Evolutionary conservation across 2,113 vertebrate species (phyloP).

Genomic region (Candoia aspera): DNA sequence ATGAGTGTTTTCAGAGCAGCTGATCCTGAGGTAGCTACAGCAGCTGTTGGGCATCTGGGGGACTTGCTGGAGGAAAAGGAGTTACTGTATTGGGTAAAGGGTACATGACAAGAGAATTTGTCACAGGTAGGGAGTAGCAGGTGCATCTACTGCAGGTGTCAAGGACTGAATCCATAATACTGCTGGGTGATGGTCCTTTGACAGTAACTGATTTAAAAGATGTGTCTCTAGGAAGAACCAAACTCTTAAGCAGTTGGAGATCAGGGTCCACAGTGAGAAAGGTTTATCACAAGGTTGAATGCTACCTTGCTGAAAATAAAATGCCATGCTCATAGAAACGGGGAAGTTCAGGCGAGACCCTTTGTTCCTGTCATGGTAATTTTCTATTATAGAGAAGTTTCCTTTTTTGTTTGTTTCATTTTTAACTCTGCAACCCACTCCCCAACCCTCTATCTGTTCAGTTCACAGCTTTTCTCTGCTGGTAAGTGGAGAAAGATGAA

Average conservation of each 20-base stretch:
- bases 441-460: background rate
- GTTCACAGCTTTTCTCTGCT: background rate
- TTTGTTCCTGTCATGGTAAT: background rate
- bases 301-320: background rate
- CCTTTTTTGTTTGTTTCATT: background rate
- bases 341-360: background rate
- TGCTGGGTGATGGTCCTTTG: background rate
- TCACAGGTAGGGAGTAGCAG: background rate
- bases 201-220: background rate
- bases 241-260: background rate
- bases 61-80: background rate
- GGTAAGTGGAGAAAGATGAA: background rate
- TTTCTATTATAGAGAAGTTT: background rate
- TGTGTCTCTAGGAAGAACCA: background rate
- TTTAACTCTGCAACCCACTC: background rate
- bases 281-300: background rate
- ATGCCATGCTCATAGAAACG: background rate
- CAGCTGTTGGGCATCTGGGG: background rate
- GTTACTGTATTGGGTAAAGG: background rate
- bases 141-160: background rate
- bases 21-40: background rate
- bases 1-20: background rate
- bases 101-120: background rate
- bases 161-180: background rate
- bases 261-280: background rate